Evolutionary conservation across 1,140 invertebrate species (phyloP).

Genomic region (Samia ricini): DNA sequence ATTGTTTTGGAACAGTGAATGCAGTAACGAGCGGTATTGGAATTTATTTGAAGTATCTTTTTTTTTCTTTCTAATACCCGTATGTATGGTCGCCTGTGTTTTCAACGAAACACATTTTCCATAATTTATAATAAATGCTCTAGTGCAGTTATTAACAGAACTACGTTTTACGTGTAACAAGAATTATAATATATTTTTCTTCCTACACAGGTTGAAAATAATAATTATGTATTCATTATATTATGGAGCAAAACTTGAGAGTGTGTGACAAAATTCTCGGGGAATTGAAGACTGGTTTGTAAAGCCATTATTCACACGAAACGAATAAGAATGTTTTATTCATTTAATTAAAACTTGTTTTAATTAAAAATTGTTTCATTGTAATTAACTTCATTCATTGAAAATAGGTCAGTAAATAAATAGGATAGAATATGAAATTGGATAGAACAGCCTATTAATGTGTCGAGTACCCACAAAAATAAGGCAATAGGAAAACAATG

Average conservation of each 20-base stretch:
- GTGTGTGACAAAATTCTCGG: not conserved
- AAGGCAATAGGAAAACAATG: no score
- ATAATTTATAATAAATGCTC: no score
- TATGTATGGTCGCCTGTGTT: not conserved
- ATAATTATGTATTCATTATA: conserved; percentile 16
- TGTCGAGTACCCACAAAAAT: no score
- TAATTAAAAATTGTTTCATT: no score
- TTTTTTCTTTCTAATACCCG: conserved; percentile 1
- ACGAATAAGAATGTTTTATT: no score
- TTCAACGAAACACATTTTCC: not conserved
- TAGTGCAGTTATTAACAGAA: no score
- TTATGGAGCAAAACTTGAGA: not conserved
- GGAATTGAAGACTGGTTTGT: not conserved
- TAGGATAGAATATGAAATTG: no score
- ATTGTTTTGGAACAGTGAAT: conserved; percentile 18
- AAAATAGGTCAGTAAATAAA: no score
- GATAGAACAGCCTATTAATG: no score
- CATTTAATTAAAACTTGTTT: no score
- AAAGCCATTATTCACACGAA: not conserved
- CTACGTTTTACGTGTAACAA: no score
- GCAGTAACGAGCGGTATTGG: conserved; percentile 16
- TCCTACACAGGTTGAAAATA: not conserved
- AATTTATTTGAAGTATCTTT: conserved; percentile 8
- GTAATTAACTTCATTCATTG: no score
- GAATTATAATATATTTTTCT: not conserved